Conservation (phyloP, 2,113 vertebrate species). For the Tamias sibiricus region DNA sequence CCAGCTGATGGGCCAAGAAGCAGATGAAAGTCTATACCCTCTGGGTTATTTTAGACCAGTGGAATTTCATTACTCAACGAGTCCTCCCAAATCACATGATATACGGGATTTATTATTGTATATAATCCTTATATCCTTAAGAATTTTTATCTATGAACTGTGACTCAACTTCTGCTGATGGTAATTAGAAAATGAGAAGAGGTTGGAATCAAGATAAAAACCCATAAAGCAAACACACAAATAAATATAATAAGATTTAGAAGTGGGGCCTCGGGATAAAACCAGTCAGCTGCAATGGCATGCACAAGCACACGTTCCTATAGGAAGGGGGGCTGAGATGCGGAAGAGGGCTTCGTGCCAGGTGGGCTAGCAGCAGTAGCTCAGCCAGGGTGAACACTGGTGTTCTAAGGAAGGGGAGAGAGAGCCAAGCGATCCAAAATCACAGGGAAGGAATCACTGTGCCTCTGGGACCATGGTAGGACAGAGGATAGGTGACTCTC, state of each 20-base stretch:
- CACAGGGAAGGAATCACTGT: neutral
- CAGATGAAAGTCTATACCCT: too few species aligned
- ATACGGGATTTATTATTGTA: neutral
- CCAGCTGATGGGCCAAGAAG: too few species aligned
- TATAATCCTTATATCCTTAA: neutral
- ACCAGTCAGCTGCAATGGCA: neutral
- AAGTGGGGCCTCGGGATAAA: neutral
- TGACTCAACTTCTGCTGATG: neutral
- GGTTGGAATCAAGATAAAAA: constrained; percentile 11
- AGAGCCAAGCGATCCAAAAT: neutral
- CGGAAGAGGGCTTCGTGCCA: neutral
- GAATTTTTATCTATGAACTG: neutral
- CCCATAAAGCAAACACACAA: neutral
- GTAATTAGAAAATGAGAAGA: constrained; percentile 41
- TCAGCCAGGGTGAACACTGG: neutral
- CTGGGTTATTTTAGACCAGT: neutral
- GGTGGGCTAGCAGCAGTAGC: neutral
- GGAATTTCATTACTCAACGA: neutral
- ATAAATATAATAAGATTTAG: neutral
- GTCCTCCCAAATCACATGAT: neutral
- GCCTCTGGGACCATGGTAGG: neutral
- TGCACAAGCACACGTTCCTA: neutral
- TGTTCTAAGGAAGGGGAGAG: neutral
- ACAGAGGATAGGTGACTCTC: neutral
- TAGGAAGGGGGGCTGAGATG: neutral